Conservation (phyloP, 2,888 invertebrate genomes). For the Caenorhabditis zanzibari region DNA sequence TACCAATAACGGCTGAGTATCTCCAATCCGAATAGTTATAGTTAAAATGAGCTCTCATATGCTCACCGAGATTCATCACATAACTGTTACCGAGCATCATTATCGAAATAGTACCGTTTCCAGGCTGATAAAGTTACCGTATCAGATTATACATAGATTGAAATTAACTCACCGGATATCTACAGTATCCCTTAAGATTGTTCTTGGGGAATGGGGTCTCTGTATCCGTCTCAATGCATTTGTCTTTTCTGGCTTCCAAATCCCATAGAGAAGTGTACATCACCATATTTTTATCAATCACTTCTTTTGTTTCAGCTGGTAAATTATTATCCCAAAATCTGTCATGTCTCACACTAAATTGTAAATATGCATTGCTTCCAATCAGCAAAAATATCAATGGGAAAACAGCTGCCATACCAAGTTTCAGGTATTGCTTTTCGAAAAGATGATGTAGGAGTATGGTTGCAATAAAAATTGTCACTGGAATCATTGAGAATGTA, state of each 20-base stretch:
- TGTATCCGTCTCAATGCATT: conserved; percentile 23
- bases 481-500: conserved; percentile 16
- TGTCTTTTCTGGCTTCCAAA: conserved; percentile 16
- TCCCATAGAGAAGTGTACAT: conserved; percentile 30
- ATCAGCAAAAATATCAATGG: conserved; percentile 34
- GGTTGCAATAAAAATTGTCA: conserved; percentile 9
- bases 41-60: conserved; percentile 33
- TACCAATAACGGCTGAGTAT: conserved; percentile 33
- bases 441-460: conserved; percentile 41
- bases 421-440: conserved; percentile 39
- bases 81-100: conserved; percentile 62
- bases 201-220: conserved; percentile 17
- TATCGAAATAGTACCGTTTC: conserved; percentile 38
- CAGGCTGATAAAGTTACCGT: conserved; percentile 12
- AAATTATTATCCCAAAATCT: conserved; percentile 28
- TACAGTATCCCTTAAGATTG: conserved; percentile 22
- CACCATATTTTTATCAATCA: conserved; percentile 30
- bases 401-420: conserved; percentile 15
- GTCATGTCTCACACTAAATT: conserved; percentile 37
- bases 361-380: conserved; percentile 37
- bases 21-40: conserved; percentile 50
- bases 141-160: neutral
- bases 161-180: conserved; percentile 26
- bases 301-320: neutral
- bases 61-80: conserved; percentile 33